phyloP scores from a whole-genome alignment of 2,888 invertebrate species.

The Hedychridium roseum region DNA sequence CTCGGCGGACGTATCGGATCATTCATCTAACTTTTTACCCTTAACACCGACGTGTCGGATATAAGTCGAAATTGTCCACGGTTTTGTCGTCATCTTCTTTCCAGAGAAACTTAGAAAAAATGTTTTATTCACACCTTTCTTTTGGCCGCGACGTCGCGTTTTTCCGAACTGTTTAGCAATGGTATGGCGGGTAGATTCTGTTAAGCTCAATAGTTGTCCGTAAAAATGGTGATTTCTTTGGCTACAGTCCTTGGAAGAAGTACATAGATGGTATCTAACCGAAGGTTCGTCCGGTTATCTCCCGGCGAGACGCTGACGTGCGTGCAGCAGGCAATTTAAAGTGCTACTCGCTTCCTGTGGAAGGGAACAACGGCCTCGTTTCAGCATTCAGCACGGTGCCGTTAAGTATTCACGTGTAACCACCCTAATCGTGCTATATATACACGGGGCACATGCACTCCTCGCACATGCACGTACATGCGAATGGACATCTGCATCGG shows the following conservation, averaged over 20 bases:
- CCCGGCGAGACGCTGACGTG: conserved; percentile 28
- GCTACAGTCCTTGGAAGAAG: not conserved
- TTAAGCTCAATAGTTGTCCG: too few relatives aligned
- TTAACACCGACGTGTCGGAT: conserved; percentile 6
- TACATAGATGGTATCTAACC: conserved; percentile 15
- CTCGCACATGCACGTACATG: too few relatives aligned
- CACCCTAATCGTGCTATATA: conserved; percentile 29
- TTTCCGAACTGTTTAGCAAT: too few relatives aligned
- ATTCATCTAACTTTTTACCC: conserved; percentile 5
- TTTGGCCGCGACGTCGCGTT: too few relatives aligned
- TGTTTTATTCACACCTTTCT: too few relatives aligned
- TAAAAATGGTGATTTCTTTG: too few relatives aligned
- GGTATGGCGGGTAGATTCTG: too few relatives aligned
- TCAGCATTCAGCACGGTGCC: conserved; percentile 27
- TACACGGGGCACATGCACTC: not conserved
- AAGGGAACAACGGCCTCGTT: conserved; percentile 43
- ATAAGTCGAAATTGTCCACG: conserved; percentile 13
- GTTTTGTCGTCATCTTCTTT: too few relatives aligned
- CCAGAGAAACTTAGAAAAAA: too few relatives aligned
- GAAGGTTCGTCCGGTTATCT: conserved; percentile 21
- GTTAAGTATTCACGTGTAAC: conserved; percentile 36
- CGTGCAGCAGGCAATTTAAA: conserved; percentile 32
- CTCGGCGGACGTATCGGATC: conserved; percentile 13
- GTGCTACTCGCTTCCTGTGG: conserved; percentile 41
- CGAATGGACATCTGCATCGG: too few relatives aligned